phyloP scores from a whole-genome alignment of 2,888 invertebrate species.

The Rotaria macrura region DNA sequence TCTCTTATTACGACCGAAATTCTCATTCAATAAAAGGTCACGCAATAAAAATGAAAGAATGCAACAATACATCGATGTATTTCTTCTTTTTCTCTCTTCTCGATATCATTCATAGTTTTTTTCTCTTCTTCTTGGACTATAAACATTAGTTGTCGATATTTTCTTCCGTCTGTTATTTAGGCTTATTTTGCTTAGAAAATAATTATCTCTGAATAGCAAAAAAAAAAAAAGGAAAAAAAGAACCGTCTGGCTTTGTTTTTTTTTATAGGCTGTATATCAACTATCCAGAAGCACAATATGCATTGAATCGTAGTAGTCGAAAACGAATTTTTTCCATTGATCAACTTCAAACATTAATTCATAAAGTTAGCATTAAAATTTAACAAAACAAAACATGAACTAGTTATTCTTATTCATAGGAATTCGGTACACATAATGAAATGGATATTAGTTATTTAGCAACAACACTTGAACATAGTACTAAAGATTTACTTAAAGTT shows the following conservation, averaged over 20 bases:
- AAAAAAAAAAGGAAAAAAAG: neutral
- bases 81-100: neutral
- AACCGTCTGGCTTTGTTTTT: neutral
- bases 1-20: neutral
- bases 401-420: neutral
- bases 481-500: conserved; percentile 11
- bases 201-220: neutral
- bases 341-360: conserved; percentile 1
- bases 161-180: neutral
- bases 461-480: neutral
- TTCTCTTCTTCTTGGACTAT: neutral
- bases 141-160: neutral
- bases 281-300: conserved; percentile 12
- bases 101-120: neutral
- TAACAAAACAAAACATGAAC: neutral
- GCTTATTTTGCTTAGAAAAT: neutral
- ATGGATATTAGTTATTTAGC: conserved; percentile 12
- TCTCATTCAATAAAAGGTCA: neutral
- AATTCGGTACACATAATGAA: neutral
- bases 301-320: neutral
- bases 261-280: neutral
- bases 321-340: neutral
- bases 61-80: neutral
- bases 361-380: neutral
- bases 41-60: too few species aligned